phyloP scores from a whole-genome alignment of 2,797 vertebrate genomes.

The Phrynocephalus forsythii region DNA sequence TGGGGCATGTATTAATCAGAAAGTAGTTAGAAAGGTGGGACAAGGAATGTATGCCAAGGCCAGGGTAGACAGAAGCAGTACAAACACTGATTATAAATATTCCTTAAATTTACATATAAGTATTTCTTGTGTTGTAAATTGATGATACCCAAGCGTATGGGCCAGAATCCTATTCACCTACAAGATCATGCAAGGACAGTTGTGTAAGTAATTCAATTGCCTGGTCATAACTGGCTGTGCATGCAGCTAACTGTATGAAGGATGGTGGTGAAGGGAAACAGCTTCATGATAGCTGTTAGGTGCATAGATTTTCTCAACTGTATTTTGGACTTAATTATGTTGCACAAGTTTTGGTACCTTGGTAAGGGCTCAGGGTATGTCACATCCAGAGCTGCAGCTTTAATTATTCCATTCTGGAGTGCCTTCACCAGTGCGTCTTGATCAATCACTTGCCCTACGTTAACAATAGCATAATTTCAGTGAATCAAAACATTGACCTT shows the following conservation, averaged over 20 bases:
- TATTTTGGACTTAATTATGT: background rate
- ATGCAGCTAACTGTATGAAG: no score
- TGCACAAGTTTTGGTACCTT: slow-evolving; percentile 66
- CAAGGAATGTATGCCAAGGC: background rate
- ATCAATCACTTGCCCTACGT: slow-evolving; percentile 81
- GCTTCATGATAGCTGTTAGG: background rate
- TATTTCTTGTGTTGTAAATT: background rate
- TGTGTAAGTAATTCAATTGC: no score
- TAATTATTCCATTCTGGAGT: slow-evolving; percentile 77
- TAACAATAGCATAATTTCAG: slow-evolving; percentile 15
- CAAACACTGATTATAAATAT: no score
- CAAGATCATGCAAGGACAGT: no score
- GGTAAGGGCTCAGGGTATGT: slow-evolving; percentile 84
- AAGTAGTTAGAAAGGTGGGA: background rate
- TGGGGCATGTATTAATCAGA: background rate
- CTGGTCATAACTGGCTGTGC: no score
- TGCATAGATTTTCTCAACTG: background rate
- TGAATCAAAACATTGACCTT: background rate
- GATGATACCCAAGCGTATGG: background rate
- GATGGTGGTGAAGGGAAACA: no score
- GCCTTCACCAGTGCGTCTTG: slow-evolving; percentile 83
- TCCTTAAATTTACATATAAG: background rate
- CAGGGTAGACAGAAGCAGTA: background rate
- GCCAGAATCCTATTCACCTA: no score
- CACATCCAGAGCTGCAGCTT: slow-evolving; percentile 83